Evolutionary conservation across 2,888 invertebrate genomes (phyloP), one percentile per base, ranked within the genome.

Genomic region (Callinectes sapidus): DNA sequence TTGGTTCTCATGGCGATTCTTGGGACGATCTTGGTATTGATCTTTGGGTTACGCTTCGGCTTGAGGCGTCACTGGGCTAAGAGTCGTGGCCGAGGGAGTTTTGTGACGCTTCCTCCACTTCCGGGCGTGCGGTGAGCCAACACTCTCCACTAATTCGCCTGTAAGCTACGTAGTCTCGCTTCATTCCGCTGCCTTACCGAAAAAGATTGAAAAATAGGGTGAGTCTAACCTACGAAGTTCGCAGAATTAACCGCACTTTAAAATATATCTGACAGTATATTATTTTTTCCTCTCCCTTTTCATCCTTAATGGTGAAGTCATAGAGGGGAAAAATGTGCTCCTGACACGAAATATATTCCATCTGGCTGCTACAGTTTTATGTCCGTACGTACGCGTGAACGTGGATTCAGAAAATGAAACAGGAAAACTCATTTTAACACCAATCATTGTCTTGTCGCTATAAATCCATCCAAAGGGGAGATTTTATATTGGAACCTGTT

Each of bases 381-480:
- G 48, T 48, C 48, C 48, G 48, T 48, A 48, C 10, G 35, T 81
- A 3, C 81, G 81, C 35, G 81, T 81, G 81, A 81, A 81, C 81
- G 35, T 81, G 81, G 81, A 32, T 81, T 16, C 81, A 81, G 81
- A 35, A 81, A 81, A 81, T 81, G 81, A 81, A 81, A 81, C 81
- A 35, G 81, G 81, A 81, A 81, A 81, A 81, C 81, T 81, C 81
- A 81, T 81, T 81, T 81, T 81, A 81, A 81, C 81, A 81, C 81
- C 81, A 81, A 81, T 81, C 81, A 81, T 81, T 81, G 81, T 81
- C 81, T 81, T 81, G 81, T 81, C 81, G 81, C 81, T 35, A 81
- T 81, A 81, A 81, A 81, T 81, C 81, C 81, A 81, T 81, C 81
- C 81, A n/a, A 35, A 35, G 32, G 81, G 81, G 81, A 81, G 81